phyloP scores from a whole-genome alignment of 2,113 vertebrate species.

The Bubo blakistoni region DNA sequence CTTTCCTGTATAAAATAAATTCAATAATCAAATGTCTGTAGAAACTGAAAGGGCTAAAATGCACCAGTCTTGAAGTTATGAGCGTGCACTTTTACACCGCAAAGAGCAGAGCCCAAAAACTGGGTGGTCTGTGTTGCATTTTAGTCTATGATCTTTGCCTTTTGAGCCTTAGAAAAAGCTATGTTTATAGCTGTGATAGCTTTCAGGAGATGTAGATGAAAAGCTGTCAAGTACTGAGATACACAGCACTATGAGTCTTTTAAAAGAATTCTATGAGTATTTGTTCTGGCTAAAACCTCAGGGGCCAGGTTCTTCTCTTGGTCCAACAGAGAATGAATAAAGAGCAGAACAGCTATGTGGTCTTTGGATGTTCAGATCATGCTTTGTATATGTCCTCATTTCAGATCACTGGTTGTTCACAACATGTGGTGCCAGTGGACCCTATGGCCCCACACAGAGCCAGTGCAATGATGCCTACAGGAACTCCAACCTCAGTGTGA shows the following conservation, averaged over 20 bases:
- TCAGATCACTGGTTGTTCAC: conserved; percentile 88
- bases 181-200: not conserved
- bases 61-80: not conserved
- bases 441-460: conserved; percentile 88
- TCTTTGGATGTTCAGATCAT: not conserved
- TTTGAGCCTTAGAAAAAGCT: not conserved
- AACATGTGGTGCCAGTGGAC: conserved; percentile 91
- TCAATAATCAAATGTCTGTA: not conserved
- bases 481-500: conserved; percentile 87
- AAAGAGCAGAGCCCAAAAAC: not conserved
- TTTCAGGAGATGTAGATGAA: not conserved
- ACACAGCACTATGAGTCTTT: not conserved
- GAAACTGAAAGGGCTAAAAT: not conserved
- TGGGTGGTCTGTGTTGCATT: not conserved
- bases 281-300: not conserved
- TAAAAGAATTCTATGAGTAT: not conserved
- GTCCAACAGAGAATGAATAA: not conserved
- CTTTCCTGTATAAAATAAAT: not conserved
- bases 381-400: not conserved
- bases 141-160: not conserved
- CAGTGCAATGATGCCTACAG: conserved; percentile 93
- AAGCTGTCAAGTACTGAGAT: not conserved
- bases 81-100: not conserved
- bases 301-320: not conserved
- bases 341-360: not conserved